These are phyloP conservation scores for Choloepus hoffmanni DNA, from an alignment of 2,113 vertebrate species.

Conservation along the genomic window DNA sequence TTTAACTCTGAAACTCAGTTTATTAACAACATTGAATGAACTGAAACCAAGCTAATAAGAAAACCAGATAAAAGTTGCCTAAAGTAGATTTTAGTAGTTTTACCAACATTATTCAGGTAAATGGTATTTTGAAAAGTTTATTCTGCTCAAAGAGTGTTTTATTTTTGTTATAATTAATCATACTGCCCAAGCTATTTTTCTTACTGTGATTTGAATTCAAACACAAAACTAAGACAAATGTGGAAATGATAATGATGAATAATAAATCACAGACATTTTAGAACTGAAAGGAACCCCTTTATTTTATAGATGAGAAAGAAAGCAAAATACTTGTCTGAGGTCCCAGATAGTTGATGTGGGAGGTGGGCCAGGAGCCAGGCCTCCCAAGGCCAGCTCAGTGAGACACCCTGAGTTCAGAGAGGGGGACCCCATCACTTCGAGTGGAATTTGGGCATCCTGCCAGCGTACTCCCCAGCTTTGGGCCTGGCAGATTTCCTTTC, in stretches of 20 bases:
- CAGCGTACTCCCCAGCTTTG: constrained; percentile 20
- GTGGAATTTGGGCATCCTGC: constrained; percentile 53
- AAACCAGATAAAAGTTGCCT: not conserved
- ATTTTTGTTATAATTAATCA: not conserved
- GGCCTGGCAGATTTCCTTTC: not conserved
- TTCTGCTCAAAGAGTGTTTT: constrained; percentile 47
- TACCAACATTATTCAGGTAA: not conserved
- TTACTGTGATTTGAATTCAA: constrained; percentile 53
- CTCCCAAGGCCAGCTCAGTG: constrained; percentile 51
- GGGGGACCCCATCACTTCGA: not conserved
- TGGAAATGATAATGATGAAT: not conserved
- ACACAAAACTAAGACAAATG: constrained; percentile 53
- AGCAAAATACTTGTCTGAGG: constrained; percentile 59
- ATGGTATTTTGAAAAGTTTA: constrained; percentile 53
- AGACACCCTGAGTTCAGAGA: constrained; percentile 63
- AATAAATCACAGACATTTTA: constrained; percentile 66
- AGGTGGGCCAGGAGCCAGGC: constrained; percentile 62
- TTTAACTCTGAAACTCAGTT: not conserved
- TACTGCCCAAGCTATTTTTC: constrained; percentile 7
- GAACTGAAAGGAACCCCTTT: not conserved
- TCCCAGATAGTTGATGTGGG: constrained; percentile 61
- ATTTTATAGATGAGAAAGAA: constrained; percentile 60
- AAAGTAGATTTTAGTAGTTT: constrained; percentile 2
- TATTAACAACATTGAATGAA: constrained; percentile 5
- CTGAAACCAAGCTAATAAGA: not conserved